Base-by-base conservation (phyloP, 2,797 vertebrate genomes). In the Sebastes trivittatus region DNA sequence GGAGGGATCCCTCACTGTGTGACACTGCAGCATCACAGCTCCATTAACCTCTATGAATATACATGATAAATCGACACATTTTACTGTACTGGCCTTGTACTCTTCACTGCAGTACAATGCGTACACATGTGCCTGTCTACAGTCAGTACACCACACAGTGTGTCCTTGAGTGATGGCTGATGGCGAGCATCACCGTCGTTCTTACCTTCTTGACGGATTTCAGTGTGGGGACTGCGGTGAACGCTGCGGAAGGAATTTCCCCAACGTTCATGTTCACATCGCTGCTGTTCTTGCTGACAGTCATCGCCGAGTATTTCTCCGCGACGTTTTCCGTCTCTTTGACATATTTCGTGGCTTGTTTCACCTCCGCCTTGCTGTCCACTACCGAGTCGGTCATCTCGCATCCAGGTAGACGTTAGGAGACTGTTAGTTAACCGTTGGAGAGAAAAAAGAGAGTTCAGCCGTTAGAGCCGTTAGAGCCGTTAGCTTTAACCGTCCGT, bases 241-340 rank as follows among this genome's bases (percentile, higher is more conserved):
- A 96, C 25, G 96, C 96, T 16, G 96, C 93, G 64, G 96, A 94
- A 2, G 96, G 92, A 91, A 95, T 87, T 36, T 96, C 96, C 36
- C 95, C 96, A 10, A 94, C 95, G 87, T 95, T 95, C 94, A 95
- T 93, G 55, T 94, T 94, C 87, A 94, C 91, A 38, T 96, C 96
- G 77, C 94, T 96, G 94, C 94, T 96, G 91, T 95, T 96, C 77
- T 96, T 96, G 92, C 95, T 94, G 18, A 95, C 95, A 1, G 95
- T 96, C 93, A 96, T 65, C 55, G 94, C 95, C 0, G 96, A 96
- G 32, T 96, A 96, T 94, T 96, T 96, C 25, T 96, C 96, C 52
- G 96, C 96, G 1, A 96, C 96, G 89, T 96, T 96, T 63, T 96
- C 96, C n/a, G 95, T 96, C 89, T 96, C 96, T 86, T 96, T 96